Percentiles rank a stretch among this genome's conserved stretches.
Conservation (phyloP, 2,888 invertebrate genomes). For the Mongoloraphidia duomilia region DNA sequence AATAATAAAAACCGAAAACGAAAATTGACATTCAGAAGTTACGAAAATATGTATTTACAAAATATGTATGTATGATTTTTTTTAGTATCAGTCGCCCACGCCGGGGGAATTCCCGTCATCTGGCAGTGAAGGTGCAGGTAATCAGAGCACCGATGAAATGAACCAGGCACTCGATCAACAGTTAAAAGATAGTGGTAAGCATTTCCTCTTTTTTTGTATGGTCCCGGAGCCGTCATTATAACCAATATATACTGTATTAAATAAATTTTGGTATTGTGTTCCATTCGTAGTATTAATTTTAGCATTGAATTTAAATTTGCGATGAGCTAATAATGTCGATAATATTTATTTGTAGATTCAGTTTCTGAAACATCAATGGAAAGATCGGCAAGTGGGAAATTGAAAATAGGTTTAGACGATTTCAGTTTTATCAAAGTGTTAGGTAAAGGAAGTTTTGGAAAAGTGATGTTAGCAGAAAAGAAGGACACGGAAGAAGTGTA, state of each 20-base stretch:
- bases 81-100: too few species aligned
- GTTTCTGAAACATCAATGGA: neutral
- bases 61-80: too few species aligned
- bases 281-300: too few species aligned
- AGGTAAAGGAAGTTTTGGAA: constrained; percentile 98
- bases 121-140: constrained; percentile 7
- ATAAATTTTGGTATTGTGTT: too few species aligned
- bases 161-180: neutral
- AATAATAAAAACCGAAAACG: too few species aligned
- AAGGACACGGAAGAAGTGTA: constrained; percentile 86
- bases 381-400: constrained; percentile 16
- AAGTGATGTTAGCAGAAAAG: constrained; percentile 95
- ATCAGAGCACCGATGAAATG: constrained; percentile 12
- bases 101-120: too few species aligned
- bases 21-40: too few species aligned
- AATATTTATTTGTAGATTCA: neutral
- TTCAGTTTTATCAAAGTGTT: constrained; percentile 97
- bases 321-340: neutral
- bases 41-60: too few species aligned
- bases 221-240: too few species aligned
- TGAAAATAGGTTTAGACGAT: constrained; percentile 64
- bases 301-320: constrained; percentile 12
- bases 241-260: too few species aligned
- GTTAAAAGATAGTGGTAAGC: neutral
- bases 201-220: neutral